Conservation (phyloP, 2,888 invertebrate species). For the Thereva nobilitata region DNA sequence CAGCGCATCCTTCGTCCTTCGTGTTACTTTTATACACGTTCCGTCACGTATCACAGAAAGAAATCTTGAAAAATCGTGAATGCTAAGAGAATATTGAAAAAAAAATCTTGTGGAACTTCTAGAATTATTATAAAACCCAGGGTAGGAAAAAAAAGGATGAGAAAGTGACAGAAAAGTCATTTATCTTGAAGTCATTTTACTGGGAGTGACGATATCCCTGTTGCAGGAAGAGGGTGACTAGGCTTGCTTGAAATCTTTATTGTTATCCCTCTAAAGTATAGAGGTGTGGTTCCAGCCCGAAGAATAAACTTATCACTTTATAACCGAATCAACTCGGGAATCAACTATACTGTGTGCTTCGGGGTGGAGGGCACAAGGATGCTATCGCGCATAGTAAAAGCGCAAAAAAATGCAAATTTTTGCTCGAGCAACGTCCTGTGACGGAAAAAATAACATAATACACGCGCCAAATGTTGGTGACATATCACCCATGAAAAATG, state of each 20-base stretch:
- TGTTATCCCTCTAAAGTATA: not conserved
- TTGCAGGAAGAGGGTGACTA: not conserved
- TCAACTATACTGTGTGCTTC: constrained; percentile 22
- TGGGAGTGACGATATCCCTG: constrained; percentile 9
- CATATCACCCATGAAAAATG: constrained; percentile 38
- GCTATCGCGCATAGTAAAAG: too few relatives aligned
- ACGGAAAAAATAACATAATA: constrained; percentile 13
- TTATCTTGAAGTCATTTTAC: constrained; percentile 16
- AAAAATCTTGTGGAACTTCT: constrained; percentile 15
- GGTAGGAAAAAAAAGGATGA: constrained; percentile 9
- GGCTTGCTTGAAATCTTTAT: not conserved
- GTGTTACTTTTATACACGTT: not conserved
- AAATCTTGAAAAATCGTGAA: constrained; percentile 7
- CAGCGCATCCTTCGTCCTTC: not conserved
- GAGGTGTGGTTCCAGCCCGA: constrained; percentile 3
- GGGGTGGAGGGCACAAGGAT: not conserved
- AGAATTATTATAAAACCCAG: constrained; percentile 22
- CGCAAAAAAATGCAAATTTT: constrained; percentile 23
- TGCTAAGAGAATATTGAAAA: not conserved
- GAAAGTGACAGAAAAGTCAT: constrained; percentile 31
- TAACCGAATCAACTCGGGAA: constrained; percentile 25
- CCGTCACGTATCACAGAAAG: not conserved
- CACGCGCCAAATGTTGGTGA: constrained; percentile 39
- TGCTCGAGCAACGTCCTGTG: constrained; percentile 2
- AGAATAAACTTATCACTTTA: constrained; percentile 32